phyloP scores from a whole-genome alignment of 2,888 invertebrate species.

The Apodemia mormo region DNA sequence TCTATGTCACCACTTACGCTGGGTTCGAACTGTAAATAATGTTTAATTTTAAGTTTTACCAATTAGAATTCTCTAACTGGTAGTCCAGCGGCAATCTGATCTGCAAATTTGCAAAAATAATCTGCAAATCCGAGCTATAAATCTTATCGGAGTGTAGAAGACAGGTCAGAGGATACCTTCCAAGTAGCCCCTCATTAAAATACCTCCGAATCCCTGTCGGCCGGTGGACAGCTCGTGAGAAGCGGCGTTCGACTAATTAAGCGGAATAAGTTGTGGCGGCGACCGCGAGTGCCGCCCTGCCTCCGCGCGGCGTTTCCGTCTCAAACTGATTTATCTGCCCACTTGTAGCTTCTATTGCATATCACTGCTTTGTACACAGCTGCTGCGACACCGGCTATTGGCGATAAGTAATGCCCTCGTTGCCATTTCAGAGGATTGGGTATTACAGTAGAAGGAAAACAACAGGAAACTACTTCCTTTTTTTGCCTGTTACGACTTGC shows the following conservation, averaged over 20 bases:
- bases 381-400: background rate
- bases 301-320: background rate
- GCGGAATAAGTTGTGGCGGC: background rate
- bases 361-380: background rate
- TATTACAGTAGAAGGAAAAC: too few relatives aligned
- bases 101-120: too few relatives aligned
- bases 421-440: background rate
- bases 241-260: background rate
- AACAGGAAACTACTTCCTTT: too few relatives aligned
- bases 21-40: too few relatives aligned
- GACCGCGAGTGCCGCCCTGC: background rate
- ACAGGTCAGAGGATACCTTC: slow-evolving; percentile 4
- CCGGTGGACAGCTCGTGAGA: slow-evolving; percentile 1
- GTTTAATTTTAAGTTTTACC: too few relatives aligned
- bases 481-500: too few relatives aligned
- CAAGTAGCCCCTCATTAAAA: slow-evolving; percentile 8
- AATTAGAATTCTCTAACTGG: too few relatives aligned
- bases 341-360: background rate
- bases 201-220: slow-evolving; percentile 1
- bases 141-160: background rate
- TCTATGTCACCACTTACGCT: too few relatives aligned
- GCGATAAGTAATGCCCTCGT: background rate
- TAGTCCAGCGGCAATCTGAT: too few relatives aligned
- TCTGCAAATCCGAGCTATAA: slow-evolving; percentile 7
- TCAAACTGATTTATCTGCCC: background rate